These are phyloP conservation scores for Aleadryas rufinucha DNA, from an alignment of 2,113 vertebrate species.

Conservation along the genomic window DNA sequence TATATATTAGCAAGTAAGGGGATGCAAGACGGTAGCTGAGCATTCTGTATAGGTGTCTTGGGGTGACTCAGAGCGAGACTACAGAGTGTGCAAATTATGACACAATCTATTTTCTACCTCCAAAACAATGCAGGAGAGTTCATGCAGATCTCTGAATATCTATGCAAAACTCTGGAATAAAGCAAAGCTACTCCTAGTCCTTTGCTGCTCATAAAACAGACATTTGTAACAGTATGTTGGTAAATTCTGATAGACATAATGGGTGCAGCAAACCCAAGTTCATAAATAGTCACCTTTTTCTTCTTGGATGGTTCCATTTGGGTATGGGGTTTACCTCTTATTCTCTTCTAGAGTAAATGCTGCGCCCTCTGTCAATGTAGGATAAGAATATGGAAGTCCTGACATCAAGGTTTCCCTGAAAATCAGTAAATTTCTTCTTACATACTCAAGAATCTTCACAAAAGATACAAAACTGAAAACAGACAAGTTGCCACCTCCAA, in stretches of 20 bases:
- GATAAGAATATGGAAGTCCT: background rate
- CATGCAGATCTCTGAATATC: background rate
- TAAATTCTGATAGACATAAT: background rate
- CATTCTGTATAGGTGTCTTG: background rate
- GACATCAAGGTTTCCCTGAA: background rate
- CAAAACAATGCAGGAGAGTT: background rate
- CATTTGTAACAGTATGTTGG: background rate
- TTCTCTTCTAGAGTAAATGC: background rate
- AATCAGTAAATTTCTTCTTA: background rate
- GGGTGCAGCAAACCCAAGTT: background rate
- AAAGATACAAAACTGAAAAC: background rate
- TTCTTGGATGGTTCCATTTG: background rate
- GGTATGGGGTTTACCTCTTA: background rate
- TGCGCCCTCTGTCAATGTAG: background rate
- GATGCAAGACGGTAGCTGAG: background rate
- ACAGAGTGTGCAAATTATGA: background rate
- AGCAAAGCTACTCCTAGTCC: background rate
- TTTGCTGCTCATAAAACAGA: background rate
- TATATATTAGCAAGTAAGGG: background rate
- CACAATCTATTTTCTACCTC: background rate
- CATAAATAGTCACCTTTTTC: background rate
- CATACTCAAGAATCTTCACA: background rate
- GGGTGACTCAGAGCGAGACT: too few species aligned
- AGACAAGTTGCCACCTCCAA: background rate
- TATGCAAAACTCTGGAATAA: background rate